These are phyloP conservation scores for Globodera ellingtonae DNA, from an alignment of 1,140 invertebrate species.

Conservation along the genomic window DNA sequence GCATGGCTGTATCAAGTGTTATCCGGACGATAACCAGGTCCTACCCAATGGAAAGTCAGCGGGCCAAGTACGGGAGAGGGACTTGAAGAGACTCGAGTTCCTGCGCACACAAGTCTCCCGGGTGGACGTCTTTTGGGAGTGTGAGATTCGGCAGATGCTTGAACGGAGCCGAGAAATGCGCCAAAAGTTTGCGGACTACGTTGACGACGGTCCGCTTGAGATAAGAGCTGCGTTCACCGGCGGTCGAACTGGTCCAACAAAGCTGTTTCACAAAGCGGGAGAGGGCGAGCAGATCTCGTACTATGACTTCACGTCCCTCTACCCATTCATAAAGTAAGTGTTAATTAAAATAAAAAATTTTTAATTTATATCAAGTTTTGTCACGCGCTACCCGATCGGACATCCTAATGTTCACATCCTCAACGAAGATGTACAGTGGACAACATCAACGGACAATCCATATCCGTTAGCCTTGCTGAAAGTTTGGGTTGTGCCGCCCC, in stretches of 20 bases:
- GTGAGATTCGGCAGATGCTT: constrained; percentile 1
- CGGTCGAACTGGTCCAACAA: neutral
- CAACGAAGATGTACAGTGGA: too few relatives aligned
- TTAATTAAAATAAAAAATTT: too few relatives aligned
- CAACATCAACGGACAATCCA: too few relatives aligned
- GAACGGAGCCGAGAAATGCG: neutral
- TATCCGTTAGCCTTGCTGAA: too few relatives aligned
- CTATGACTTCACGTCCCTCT: neutral
- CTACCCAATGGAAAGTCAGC: too few relatives aligned
- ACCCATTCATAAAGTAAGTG: too few relatives aligned
- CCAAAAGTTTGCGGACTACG: neutral
- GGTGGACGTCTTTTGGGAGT: constrained; percentile 13
- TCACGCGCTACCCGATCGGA: neutral
- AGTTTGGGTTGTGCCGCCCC: too few relatives aligned
- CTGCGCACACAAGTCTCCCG: neutral
- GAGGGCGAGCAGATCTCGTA: constrained; percentile 1
- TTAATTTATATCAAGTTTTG: neutral
- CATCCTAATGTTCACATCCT: too few relatives aligned
- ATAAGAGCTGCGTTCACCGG: neutral
- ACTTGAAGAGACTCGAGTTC: neutral
- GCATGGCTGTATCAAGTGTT: constrained; percentile 3
- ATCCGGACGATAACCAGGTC: too few relatives aligned
- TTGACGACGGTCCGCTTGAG: neutral
- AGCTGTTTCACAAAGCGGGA: neutral
- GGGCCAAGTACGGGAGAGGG: too few relatives aligned